These are phyloP conservation scores for Sinohyriopsis cumingii DNA, from an alignment of 2,888 invertebrate genomes.

Conservation along the genomic window DNA sequence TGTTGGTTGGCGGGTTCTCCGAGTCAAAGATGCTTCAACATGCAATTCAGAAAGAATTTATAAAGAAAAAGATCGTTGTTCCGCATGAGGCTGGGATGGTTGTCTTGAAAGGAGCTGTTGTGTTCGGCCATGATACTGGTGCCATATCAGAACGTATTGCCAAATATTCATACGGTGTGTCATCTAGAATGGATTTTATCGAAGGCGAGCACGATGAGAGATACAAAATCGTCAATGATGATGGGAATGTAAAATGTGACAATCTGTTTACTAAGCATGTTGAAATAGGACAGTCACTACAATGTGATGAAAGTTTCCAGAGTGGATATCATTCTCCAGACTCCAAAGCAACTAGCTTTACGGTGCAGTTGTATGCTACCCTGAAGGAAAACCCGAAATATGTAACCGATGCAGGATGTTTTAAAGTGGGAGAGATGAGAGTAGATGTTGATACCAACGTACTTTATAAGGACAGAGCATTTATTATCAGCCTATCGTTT, in stretches of 20 bases:
- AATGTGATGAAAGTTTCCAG: constrained; percentile 1
- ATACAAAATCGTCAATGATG: not conserved
- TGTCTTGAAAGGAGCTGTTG: constrained; percentile 20
- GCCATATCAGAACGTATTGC: constrained; percentile 7
- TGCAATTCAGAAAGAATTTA: constrained; percentile 5
- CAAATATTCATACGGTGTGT: constrained; percentile 14
- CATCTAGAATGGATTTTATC: constrained; percentile 1
- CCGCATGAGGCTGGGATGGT: constrained; percentile 14
- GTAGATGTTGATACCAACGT: no score
- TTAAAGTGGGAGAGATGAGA: constrained; percentile 3
- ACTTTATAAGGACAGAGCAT: no score
- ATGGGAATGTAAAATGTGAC: constrained; percentile 1
- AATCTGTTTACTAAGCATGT: constrained; percentile 6
- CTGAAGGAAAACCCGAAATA: constrained; percentile 2
- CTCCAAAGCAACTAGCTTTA: not conserved
- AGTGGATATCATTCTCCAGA: constrained; percentile 5
- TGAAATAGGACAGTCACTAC: constrained; percentile 7
- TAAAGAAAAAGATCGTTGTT: not conserved
- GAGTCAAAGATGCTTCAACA: constrained; percentile 10
- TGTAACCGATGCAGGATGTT: constrained; percentile 10
- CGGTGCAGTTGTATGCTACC: constrained; percentile 15
- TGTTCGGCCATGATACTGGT: constrained; percentile 13
- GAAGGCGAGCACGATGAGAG: not conserved
- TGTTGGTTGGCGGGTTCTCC: constrained; percentile 23
- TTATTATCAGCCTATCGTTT: no score